Conservation (phyloP, 1,140 invertebrate genomes). For the Bombus soroeensis region DNA sequence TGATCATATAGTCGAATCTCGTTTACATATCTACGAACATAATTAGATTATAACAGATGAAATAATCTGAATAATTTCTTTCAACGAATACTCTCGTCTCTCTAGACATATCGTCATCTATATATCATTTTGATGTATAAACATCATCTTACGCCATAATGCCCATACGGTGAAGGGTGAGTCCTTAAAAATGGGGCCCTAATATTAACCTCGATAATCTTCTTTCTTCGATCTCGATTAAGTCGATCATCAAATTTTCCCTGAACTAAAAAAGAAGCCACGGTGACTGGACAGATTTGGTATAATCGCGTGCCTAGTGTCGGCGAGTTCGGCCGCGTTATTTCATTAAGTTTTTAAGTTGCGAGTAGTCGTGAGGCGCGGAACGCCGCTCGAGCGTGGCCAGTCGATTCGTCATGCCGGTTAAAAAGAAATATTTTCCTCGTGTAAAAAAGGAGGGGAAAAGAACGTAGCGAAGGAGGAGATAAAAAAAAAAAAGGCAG, state of each 20-base stretch:
- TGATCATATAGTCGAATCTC: too few species aligned
- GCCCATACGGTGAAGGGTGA: too few species aligned
- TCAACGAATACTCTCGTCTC: too few species aligned
- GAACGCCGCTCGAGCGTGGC: constrained; percentile 46
- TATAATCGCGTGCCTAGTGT: background rate
- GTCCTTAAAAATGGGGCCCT: too few species aligned
- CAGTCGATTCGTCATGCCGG: constrained; percentile 58
- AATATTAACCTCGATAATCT: too few species aligned
- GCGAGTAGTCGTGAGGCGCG: constrained; percentile 48
- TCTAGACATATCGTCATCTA: too few species aligned
- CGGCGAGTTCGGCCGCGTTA: constrained; percentile 29
- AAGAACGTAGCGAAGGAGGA: background rate
- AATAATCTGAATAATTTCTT: too few species aligned
- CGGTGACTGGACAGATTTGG: background rate
- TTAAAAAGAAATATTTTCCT: constrained; percentile 44
- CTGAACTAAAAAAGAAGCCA: background rate
- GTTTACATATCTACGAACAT: too few species aligned
- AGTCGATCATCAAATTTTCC: background rate
- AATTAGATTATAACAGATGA: too few species aligned
- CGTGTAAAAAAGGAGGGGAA: background rate
- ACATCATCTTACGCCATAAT: too few species aligned
- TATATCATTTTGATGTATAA: too few species aligned
- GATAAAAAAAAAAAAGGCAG: background rate
- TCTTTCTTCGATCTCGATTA: background rate
- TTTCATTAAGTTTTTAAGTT: constrained; percentile 63